Evolutionary conservation across 2,797 vertebrate species (phyloP), one percentile per base, ranked within the genome.

Genomic region (Crenichthys baileyi): DNA sequence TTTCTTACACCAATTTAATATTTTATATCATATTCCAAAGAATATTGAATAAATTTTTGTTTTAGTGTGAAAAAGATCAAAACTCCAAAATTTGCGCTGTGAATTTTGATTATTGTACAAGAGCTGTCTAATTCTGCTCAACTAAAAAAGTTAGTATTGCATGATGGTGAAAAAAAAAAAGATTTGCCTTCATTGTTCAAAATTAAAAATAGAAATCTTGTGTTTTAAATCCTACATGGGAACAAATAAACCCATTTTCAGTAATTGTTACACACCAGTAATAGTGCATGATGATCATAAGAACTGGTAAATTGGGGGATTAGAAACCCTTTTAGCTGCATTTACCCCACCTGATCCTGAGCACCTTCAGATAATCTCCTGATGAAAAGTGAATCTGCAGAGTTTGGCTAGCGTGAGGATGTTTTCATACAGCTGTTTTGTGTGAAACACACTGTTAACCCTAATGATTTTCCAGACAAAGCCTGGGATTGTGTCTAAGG

Each of bases 391-490:
- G 72, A 83, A 77, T 72, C 70, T 75, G 55, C 73, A 36, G 74
- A 80, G 75, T 79, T 76, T 77, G 73, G 63, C 68, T 41, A 4
- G 73, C 71, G 48, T 70, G 13, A 73, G 55, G 31, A 22, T 63
- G 46, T 88, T 91, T 90, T 79, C 85, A 84, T 80, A 73, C 84
- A 53, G 67, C 70, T 29, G 9, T 86, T 87, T 70, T 67, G 7
- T 48, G 36, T 76, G 76, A 86, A 89, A 84, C 51, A 75, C 60
- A 70, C 75, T 1, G 58, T 73, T 85, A 77, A 71, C 77, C 50
- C 75, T 90, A 92, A 94, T 92, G 75, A 86, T 93, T 93, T 93
- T 89, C 72, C 81, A 87, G 77, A 84, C 87, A 89, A 91, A 88
- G 82, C 60, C 81, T 22, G 53, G 83, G 79, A 87, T 82, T 72